Conservation (phyloP, 2,113 vertebrate genomes). For the Oriolus oriolus region DNA sequence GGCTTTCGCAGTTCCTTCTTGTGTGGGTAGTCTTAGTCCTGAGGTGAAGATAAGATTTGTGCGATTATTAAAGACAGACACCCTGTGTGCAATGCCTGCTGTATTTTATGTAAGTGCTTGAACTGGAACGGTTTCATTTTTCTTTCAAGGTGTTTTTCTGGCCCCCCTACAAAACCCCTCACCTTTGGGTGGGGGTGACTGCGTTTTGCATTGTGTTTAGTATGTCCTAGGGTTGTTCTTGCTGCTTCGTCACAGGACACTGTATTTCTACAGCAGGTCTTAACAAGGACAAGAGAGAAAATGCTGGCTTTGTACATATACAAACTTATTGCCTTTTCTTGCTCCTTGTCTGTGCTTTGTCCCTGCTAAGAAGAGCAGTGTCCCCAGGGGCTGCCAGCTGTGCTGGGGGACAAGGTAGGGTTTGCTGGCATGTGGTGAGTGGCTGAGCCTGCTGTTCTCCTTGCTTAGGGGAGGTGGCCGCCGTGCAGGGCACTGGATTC, state of each 20-base stretch:
- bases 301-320: not conserved
- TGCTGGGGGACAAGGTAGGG: not conserved
- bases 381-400: not conserved
- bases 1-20: not conserved
- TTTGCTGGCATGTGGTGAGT: not conserved
- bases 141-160: not conserved
- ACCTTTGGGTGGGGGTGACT: not conserved
- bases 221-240: not conserved
- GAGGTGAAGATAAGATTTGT: not conserved
- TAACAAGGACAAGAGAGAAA: not conserved
- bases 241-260: not conserved
- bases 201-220: not conserved
- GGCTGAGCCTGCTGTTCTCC: not conserved
- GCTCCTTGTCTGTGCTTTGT: not conserved
- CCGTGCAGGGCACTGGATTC: conserved; percentile 81
- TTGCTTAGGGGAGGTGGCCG: conserved; percentile 79
- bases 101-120: not conserved
- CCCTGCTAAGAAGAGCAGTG: not conserved
- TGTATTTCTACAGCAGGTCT: not conserved
- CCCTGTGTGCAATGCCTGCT: not conserved
- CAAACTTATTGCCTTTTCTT: not conserved
- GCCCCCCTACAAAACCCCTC: not conserved
- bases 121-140: not conserved
- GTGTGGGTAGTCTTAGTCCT: not conserved
- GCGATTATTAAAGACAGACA: not conserved